These are phyloP conservation scores for Schrankia costaestrigalis DNA, from an alignment of 2,888 invertebrate genomes.

Conservation along the genomic window DNA sequence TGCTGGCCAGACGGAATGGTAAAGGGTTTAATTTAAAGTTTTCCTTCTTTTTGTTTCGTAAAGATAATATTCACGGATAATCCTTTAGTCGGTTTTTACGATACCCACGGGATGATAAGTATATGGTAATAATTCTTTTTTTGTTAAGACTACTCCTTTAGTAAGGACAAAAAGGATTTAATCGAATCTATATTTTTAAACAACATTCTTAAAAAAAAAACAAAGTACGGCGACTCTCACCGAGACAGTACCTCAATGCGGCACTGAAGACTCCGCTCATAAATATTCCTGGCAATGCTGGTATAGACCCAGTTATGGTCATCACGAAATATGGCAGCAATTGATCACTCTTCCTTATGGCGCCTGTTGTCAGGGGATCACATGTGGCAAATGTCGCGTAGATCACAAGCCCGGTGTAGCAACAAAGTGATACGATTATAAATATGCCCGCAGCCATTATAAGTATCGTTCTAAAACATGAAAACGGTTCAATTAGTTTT, in stretches of 20 bases:
- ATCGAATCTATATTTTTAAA: not conserved
- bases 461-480: conserved; percentile 83
- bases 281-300: conserved; percentile 91
- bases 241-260: conserved; percentile 84
- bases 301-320: conserved; percentile 86
- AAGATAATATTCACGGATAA: too few species aligned
- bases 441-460: conserved; percentile 89
- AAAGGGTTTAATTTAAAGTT: too few species aligned
- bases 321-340: conserved; percentile 90
- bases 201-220: not conserved
- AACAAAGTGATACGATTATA: conserved; percentile 87
- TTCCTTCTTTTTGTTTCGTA: too few species aligned
- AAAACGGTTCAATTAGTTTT: not conserved
- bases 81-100: too few species aligned
- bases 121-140: too few species aligned
- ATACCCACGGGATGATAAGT: too few species aligned
- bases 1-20: too few species aligned
- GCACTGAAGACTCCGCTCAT: conserved; percentile 94
- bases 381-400: conserved; percentile 92
- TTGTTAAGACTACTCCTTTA: too few species aligned
- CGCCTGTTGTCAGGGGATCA: conserved; percentile 89
- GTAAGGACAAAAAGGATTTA: too few species aligned
- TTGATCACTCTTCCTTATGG: conserved; percentile 86
- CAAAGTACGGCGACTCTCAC: conserved; percentile 9
- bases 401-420: conserved; percentile 92